Evolutionary conservation across 2,888 invertebrate species (phyloP).

Genomic region (Ochropleura plecta): DNA sequence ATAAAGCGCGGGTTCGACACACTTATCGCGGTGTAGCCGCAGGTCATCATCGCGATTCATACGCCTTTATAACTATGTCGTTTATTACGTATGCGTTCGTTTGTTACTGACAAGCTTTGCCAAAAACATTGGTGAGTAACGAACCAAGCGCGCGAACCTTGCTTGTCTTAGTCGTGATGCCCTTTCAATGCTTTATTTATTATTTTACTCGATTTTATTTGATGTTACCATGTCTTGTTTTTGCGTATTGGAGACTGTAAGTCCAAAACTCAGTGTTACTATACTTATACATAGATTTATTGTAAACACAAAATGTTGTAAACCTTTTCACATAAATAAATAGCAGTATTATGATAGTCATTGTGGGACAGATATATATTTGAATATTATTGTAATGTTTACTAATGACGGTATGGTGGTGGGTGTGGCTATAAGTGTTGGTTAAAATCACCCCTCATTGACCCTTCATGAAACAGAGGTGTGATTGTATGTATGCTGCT

Average conservation of each 20-base stretch:
- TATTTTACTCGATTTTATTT: background rate
- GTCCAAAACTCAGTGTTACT: background rate
- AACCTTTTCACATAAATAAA: background rate
- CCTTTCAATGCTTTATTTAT: background rate
- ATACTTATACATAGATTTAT: background rate
- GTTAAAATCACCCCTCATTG: background rate
- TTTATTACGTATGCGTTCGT: background rate
- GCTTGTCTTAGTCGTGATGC: background rate
- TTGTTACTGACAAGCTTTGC: slow-evolving; percentile 8
- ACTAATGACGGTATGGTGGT: background rate
- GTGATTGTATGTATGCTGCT: background rate
- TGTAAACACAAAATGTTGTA: background rate
- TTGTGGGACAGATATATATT: background rate
- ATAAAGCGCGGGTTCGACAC: slow-evolving; percentile 46
- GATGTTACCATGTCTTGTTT: background rate
- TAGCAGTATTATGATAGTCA: background rate
- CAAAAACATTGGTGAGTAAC: slow-evolving; percentile 14
- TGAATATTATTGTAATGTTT: background rate
- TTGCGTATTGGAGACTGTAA: background rate
- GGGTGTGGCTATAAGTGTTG: background rate
- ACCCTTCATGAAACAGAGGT: background rate
- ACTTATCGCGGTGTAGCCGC: slow-evolving; percentile 40
- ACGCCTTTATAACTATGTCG: slow-evolving; percentile 10
- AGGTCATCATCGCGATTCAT: slow-evolving; percentile 41
- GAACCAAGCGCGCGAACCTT: background rate